Conservation (phyloP, 2,797 vertebrate species). For the Selene dorsalis region DNA sequence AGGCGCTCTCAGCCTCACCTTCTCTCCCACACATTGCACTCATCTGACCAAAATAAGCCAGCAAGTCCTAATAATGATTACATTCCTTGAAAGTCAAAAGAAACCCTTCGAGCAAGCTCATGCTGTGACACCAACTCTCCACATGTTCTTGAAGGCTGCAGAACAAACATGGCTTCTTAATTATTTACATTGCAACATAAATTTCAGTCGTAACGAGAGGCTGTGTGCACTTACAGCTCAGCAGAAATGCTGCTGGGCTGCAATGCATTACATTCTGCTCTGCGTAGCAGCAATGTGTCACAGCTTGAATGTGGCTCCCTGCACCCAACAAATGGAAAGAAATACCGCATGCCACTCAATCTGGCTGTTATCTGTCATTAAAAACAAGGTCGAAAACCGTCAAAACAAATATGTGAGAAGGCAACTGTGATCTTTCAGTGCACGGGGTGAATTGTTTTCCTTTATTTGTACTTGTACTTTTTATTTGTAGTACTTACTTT, state of each 20-base stretch:
- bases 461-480: slow-evolving; percentile 15
- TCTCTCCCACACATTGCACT: slow-evolving; percentile 39
- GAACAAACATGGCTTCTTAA: slow-evolving; percentile 64
- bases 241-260: slow-evolving; percentile 46
- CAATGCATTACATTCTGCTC: slow-evolving; percentile 42
- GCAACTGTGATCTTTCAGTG: slow-evolving; percentile 17
- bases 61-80: slow-evolving; percentile 26
- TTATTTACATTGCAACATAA: slow-evolving; percentile 67
- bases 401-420: slow-evolving; percentile 8
- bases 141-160: slow-evolving; percentile 41
- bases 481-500: slow-evolving; percentile 24
- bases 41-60: slow-evolving; percentile 45
- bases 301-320: slow-evolving; percentile 49
- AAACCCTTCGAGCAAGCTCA: slow-evolving; percentile 17
- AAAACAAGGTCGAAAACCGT: slow-evolving; percentile 23
- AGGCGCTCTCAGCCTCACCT: slow-evolving; percentile 40
- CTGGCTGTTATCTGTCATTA: slow-evolving; percentile 47
- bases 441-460: background rate
- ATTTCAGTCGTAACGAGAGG: slow-evolving; percentile 53
- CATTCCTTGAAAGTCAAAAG: slow-evolving; percentile 47
- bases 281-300: slow-evolving; percentile 49
- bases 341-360: slow-evolving; percentile 58
- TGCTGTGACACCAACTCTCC: slow-evolving; percentile 12
- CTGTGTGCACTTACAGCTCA: slow-evolving; percentile 28
- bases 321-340: slow-evolving; percentile 50